A percentile compares a stretch with the other conserved stretches of the same genome.
Conservation (phyloP, 2,113 vertebrate species). For the Saccopteryx leptura region DNA sequence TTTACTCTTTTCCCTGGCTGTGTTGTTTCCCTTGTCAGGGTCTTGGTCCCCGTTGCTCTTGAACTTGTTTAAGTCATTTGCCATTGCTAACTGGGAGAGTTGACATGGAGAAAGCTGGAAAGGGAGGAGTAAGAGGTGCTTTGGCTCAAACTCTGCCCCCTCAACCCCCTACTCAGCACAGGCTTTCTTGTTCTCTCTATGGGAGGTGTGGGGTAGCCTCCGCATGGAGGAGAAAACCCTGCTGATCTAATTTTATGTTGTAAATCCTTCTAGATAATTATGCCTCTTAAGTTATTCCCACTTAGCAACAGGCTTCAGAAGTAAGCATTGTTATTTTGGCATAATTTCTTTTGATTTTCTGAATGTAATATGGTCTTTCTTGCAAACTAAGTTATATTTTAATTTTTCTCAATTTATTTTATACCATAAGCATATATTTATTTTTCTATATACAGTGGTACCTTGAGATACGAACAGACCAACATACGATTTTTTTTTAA, state of each 20-base stretch:
- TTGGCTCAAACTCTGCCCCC: not conserved
- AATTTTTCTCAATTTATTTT: not conserved
- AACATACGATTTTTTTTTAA: too few species aligned
- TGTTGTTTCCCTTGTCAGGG: not conserved
- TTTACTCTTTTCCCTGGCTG: not conserved
- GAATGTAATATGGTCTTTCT: not conserved
- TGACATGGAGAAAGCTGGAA: not conserved
- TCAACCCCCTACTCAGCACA: too few species aligned
- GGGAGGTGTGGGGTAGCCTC: not conserved
- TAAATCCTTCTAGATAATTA: constrained; percentile 23
- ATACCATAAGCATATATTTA: not conserved
- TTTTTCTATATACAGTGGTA: not conserved
- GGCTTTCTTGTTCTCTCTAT: not conserved
- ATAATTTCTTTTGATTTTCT: not conserved
- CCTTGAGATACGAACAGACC: too few species aligned
- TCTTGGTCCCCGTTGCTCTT: not conserved
- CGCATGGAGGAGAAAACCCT: not conserved
- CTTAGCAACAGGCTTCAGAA: constrained; percentile 19
- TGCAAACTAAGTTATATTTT: not conserved
- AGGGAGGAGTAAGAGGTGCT: not conserved
- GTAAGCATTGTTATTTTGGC: not conserved
- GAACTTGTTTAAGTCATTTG: not conserved
- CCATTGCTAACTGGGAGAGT: not conserved
- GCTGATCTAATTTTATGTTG: constrained; percentile 30
- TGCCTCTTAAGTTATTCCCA: not conserved